phyloP scores from a whole-genome alignment of 2,113 vertebrate genomes.

The Panthera leo region DNA sequence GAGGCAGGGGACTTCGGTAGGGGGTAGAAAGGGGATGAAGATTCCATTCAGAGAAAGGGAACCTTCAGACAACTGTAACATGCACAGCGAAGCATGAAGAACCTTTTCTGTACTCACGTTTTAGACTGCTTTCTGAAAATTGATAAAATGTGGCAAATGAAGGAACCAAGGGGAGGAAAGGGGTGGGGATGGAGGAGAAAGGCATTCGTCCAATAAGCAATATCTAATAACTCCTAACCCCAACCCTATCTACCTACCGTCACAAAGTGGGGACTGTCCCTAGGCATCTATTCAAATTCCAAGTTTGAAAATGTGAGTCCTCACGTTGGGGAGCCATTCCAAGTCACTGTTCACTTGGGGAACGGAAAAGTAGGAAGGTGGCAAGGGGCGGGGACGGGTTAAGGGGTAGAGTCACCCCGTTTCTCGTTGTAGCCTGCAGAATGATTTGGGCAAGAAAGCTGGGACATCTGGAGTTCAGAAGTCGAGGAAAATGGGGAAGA shows the following conservation, averaged over 20 bases:
- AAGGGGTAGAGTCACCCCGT: slow-evolving; percentile 84
- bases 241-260: neutral
- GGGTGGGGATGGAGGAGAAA: neutral
- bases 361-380: slow-evolving; percentile 48
- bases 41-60: slow-evolving; percentile 45
- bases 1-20: neutral
- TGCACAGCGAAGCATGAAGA: neutral
- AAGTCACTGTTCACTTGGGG: neutral
- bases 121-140: slow-evolving; percentile 44
- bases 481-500: slow-evolving; percentile 86
- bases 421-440: slow-evolving; percentile 71
- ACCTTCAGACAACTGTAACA: neutral
- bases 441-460: slow-evolving; percentile 78
- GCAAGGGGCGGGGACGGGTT: slow-evolving; percentile 54
- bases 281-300: neutral
- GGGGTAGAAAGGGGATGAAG: neutral
- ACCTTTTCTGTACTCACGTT: neutral
- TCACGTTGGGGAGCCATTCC: neutral
- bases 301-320: neutral
- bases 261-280: neutral
- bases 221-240: neutral
- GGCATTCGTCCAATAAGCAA: neutral
- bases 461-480: slow-evolving; percentile 90
- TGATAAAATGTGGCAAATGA: slow-evolving; percentile 62
- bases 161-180: neutral